Percentiles rank a stretch among this genome's conserved stretches.
Evolutionary conservation across 2,888 invertebrate genomes (phyloP).

Genomic region (Latrodectus elegans): DNA sequence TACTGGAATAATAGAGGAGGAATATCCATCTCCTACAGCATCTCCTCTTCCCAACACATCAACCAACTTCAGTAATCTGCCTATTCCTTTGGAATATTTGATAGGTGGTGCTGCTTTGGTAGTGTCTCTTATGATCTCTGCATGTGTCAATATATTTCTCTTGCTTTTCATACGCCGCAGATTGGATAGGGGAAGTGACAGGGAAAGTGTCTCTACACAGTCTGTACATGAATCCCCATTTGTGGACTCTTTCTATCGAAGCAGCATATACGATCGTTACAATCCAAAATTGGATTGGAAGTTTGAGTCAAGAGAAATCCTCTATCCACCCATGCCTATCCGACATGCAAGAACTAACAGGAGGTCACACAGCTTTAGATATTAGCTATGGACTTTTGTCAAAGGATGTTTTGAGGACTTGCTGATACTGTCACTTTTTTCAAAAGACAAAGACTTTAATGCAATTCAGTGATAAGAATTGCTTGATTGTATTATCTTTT

Average conservation of each 20-base stretch:
- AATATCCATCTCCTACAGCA: constrained; percentile 36
- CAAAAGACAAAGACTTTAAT: no score
- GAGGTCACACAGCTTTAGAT: constrained; percentile 65
- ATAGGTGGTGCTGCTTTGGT: constrained; percentile 58
- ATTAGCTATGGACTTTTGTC: constrained; percentile 9
- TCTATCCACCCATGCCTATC: constrained; percentile 67
- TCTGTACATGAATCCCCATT: constrained; percentile 38
- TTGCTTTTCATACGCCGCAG: constrained; percentile 37
- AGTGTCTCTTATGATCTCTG: constrained; percentile 43
- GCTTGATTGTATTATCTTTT: no score
- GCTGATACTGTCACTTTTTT: no score
- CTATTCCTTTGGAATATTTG: constrained; percentile 46
- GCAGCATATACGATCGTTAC: constrained; percentile 50
- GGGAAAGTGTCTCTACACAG: constrained; percentile 24
- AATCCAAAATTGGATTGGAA: constrained; percentile 53
- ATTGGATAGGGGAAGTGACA: constrained; percentile 25
- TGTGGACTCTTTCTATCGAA: constrained; percentile 24
- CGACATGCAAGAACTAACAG: constrained; percentile 42
- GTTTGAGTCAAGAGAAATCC: constrained; percentile 61
- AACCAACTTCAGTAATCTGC: neutral
- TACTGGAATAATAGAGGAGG: constrained; percentile 56
- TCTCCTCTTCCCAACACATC: neutral
- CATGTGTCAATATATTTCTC: constrained; percentile 62
- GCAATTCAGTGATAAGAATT: no score
- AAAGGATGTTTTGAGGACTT: no score